A percentile compares a stretch with the other conserved stretches of the same genome.
Evolutionary conservation across 1,140 invertebrate genomes (phyloP).

Genomic region (Drosophila sechellia): DNA sequence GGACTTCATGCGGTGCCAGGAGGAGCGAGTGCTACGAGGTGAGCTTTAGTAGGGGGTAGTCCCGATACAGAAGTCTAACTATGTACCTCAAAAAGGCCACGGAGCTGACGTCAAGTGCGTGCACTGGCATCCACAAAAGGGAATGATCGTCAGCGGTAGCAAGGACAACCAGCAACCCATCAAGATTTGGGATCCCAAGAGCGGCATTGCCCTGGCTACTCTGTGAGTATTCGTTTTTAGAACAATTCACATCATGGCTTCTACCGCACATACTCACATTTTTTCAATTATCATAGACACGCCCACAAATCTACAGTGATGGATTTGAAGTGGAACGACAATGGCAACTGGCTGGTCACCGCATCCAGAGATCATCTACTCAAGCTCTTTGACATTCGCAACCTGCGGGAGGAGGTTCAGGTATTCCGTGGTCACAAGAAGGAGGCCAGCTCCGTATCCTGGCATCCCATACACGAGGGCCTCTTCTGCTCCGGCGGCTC

Average conservation of each 20-base stretch:
- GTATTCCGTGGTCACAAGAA: conserved; percentile 99
- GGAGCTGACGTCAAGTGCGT: conserved; percentile 99
- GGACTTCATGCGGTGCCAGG: conserved; percentile 98
- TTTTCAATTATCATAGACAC: conserved; percentile 88
- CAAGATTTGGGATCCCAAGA: conserved; percentile 99
- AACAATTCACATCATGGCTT: too few species aligned
- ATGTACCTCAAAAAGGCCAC: conserved; percentile 89
- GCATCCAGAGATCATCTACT: conserved; percentile 98
- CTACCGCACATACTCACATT: too few species aligned
- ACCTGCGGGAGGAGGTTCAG: conserved; percentile 96
- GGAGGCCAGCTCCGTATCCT: conserved; percentile 98
- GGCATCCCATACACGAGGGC: conserved; percentile 99
- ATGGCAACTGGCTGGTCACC: conserved; percentile 99
- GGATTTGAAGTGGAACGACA: conserved; percentile 99
- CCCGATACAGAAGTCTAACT: background rate
- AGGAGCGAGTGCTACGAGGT: conserved; percentile 98
- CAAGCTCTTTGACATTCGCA: conserved; percentile 99
- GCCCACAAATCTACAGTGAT: conserved; percentile 99
- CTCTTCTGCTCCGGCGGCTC: conserved; percentile 98
- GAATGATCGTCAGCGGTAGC: conserved; percentile 98
- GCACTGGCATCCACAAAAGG: conserved; percentile 99
- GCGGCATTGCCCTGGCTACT: conserved; percentile 94
- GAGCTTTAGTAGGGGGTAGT: conserved; percentile 57
- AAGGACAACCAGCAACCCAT: conserved; percentile 99
- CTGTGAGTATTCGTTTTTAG: conserved; percentile 85